Conservation (phyloP, 1,140 invertebrate species). For the Colletes latitarsis region DNA sequence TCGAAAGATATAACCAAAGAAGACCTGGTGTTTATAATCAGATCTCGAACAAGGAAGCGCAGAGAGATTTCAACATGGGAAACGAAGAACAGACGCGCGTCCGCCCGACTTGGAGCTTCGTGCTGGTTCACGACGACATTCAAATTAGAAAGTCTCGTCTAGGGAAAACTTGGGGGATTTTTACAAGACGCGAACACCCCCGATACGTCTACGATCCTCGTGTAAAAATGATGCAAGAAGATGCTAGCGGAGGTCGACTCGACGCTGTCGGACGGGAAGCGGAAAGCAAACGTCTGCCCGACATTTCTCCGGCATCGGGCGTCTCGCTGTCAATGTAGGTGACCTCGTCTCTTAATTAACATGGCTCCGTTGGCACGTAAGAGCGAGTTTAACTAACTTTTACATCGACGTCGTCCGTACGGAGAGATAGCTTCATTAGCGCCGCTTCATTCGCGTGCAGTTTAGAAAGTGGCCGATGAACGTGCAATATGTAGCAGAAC, state of each 20-base stretch:
- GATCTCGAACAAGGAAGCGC: neutral
- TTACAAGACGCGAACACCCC: neutral
- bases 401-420: constrained; percentile 58
- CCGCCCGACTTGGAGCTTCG: neutral
- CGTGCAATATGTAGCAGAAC: constrained; percentile 54
- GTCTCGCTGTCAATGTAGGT: constrained; percentile 71
- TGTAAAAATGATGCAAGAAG: neutral
- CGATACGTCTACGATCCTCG: neutral
- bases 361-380: constrained; percentile 56
- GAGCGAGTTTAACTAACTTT: constrained; percentile 73
- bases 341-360: constrained; percentile 77
- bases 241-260: neutral
- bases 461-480: constrained; percentile 74
- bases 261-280: neutral
- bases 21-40: neutral
- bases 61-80: neutral
- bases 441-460: constrained; percentile 68
- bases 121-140: neutral
- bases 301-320: constrained; percentile 60
- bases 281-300: constrained; percentile 60
- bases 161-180: neutral
- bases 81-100: neutral
- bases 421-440: constrained; percentile 75
- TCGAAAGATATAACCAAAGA: too few species aligned
- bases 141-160: constrained; percentile 28